phyloP scores from a whole-genome alignment of 2,797 vertebrate genomes.

The Dipus sagitta region DNA sequence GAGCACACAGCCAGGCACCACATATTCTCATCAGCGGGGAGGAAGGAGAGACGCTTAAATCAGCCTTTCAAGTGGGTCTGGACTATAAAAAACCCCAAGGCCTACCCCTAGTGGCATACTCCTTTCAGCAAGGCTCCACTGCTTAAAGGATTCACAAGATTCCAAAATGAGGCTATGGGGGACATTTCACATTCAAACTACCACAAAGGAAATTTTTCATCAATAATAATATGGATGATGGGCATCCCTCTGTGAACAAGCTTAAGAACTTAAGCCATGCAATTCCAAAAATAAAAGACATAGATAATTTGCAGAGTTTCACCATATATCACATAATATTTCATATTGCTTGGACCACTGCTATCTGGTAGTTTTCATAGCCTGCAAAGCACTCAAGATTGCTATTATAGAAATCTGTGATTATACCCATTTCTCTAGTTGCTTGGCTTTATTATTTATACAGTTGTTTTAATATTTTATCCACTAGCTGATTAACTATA shows the following conservation, averaged over 20 bases:
- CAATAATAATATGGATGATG: neutral
- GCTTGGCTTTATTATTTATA: neutral
- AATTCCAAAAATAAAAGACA: neutral
- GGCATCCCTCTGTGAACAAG: neutral
- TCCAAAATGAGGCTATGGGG: too few relatives aligned
- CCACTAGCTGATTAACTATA: neutral
- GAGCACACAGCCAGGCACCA: too few relatives aligned
- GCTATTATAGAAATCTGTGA: neutral
- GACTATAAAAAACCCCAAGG: too few relatives aligned
- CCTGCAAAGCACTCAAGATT: neutral
- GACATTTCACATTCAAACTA: too few relatives aligned
- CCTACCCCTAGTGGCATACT: too few relatives aligned
- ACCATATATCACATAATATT: neutral
- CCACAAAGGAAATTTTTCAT: neutral
- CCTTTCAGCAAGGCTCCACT: too few relatives aligned
- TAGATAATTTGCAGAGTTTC: neutral
- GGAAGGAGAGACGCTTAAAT: too few relatives aligned
- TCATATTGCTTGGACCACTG: neutral
- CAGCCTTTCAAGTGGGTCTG: too few relatives aligned
- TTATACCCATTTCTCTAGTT: neutral
- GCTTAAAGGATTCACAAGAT: too few relatives aligned
- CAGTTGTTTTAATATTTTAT: neutral
- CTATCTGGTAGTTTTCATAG: neutral
- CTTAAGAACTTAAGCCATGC: neutral
- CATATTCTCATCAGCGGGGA: too few relatives aligned